Percentiles rank a stretch among this genome's conserved stretches.
phyloP scores from a whole-genome alignment of 2,113 vertebrate species.

The Peromyscus maniculatus region DNA sequence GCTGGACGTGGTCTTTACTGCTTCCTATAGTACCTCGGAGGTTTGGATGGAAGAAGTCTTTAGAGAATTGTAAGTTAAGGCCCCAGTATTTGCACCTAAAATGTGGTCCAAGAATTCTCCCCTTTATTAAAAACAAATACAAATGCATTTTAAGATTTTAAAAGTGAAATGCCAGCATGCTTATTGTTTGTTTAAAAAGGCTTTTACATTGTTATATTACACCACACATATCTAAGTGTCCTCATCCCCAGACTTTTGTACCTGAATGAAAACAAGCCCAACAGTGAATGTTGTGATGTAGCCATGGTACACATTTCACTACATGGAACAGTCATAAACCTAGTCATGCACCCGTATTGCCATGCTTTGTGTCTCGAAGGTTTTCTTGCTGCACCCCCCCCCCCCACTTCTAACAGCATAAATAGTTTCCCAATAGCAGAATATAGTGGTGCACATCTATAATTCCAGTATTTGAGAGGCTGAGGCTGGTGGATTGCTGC shows the following conservation, averaged over 20 bases:
- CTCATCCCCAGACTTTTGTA: slow-evolving; percentile 22
- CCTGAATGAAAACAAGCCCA: slow-evolving; percentile 23
- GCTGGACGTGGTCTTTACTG: background rate
- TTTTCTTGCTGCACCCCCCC: background rate
- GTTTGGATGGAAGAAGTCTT: slow-evolving; percentile 29
- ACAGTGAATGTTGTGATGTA: background rate
- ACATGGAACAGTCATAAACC: background rate
- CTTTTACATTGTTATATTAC: slow-evolving; percentile 39
- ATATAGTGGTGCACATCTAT: background rate
- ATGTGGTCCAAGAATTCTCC: background rate
- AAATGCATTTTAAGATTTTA: slow-evolving; percentile 40
- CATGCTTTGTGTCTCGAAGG: fast-evolving
- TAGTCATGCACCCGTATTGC: background rate
- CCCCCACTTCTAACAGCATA: background rate
- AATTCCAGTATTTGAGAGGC: background rate
- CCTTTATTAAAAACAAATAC: background rate
- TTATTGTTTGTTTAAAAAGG: slow-evolving; percentile 62
- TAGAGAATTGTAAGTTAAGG: background rate
- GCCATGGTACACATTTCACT: background rate
- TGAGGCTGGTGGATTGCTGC: background rate
- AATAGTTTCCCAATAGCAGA: background rate
- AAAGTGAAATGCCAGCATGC: slow-evolving; percentile 52
- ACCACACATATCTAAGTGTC: background rate
- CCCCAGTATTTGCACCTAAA: background rate
- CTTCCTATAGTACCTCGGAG: background rate